Evolutionary conservation across 2,113 vertebrate genomes (phyloP).

Genomic region (Rhinolophus sinicus): DNA sequence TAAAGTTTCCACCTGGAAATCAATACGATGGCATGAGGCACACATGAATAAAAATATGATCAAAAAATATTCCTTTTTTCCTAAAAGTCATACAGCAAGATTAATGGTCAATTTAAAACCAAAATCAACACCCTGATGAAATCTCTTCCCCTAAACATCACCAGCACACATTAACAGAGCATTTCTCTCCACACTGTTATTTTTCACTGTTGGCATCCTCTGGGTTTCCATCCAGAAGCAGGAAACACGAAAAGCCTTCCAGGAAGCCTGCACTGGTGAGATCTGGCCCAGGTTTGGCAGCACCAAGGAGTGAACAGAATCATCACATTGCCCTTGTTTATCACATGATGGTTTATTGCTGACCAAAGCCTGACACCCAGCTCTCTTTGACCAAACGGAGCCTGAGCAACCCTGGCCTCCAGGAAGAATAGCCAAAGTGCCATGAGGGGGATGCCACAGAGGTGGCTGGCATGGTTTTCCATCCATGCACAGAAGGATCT

Average conservation of each 20-base stretch:
- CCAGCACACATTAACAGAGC: not conserved
- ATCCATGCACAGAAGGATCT: not conserved
- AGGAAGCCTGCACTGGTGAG: slow-evolving; percentile 61
- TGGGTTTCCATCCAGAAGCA: slow-evolving; percentile 55
- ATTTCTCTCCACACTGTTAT: not conserved
- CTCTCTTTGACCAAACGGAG: not conserved
- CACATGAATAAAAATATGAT: slow-evolving; percentile 55
- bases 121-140: slow-evolving; percentile 61
- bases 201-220: slow-evolving; percentile 50
- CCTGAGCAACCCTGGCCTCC: not conserved
- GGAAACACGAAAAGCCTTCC: slow-evolving; percentile 46
- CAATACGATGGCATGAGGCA: slow-evolving; percentile 28
- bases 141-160: slow-evolving; percentile 24
- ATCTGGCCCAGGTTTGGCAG: slow-evolving; percentile 55
- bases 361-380: not conserved
- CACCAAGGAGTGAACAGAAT: not conserved
- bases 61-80: not conserved
- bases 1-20: slow-evolving; percentile 51
- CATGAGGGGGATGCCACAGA: not conserved
- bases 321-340: slow-evolving; percentile 36
- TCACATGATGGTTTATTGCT: slow-evolving; percentile 22
- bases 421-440: not conserved
- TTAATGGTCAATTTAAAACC: slow-evolving; percentile 58
- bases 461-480: not conserved
- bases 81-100: slow-evolving; percentile 66